A percentile compares a stretch with the other conserved stretches of the same genome.
phyloP scores from a whole-genome alignment of 2,888 invertebrate species.

The Amphipoea lucens region DNA sequence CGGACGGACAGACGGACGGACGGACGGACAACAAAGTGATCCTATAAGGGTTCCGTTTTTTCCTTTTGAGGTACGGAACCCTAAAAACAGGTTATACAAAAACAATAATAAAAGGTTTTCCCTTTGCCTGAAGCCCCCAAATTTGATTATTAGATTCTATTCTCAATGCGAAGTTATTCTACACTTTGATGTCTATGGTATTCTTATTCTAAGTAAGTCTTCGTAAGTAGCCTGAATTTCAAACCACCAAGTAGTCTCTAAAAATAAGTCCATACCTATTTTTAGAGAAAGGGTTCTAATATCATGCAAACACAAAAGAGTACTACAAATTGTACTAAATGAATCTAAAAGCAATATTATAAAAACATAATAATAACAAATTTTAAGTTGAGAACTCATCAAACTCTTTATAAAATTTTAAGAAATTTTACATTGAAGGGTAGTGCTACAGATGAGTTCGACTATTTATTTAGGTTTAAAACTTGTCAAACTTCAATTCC shows the following conservation, averaged over 20 bases:
- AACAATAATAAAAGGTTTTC: neutral
- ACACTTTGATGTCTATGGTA: neutral
- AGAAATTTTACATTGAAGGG: fast-evolving
- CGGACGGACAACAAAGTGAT: too few species aligned
- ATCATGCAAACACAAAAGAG: too few species aligned
- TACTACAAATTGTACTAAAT: too few species aligned
- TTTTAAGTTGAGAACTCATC: neutral
- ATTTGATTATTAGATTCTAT: neutral
- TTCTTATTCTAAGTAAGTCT: neutral
- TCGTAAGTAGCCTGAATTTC: neutral
- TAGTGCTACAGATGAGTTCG: neutral
- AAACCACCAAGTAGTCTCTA: too few species aligned
- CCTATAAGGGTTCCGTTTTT: too few species aligned
- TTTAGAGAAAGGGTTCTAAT: too few species aligned
- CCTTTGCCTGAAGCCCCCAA: neutral
- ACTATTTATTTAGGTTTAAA: neutral
- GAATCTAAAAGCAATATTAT: too few species aligned
- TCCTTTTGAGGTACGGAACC: too few species aligned
- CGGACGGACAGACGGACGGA: too few species aligned
- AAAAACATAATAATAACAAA: too few species aligned
- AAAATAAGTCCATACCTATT: too few species aligned
- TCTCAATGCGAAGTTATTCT: neutral
- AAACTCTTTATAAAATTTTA: neutral
- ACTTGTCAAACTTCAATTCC: neutral
- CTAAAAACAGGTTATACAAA: neutral